These are phyloP conservation scores for Tupaia chinensis DNA, from an alignment of 2,113 vertebrate genomes.

Conservation along the genomic window DNA sequence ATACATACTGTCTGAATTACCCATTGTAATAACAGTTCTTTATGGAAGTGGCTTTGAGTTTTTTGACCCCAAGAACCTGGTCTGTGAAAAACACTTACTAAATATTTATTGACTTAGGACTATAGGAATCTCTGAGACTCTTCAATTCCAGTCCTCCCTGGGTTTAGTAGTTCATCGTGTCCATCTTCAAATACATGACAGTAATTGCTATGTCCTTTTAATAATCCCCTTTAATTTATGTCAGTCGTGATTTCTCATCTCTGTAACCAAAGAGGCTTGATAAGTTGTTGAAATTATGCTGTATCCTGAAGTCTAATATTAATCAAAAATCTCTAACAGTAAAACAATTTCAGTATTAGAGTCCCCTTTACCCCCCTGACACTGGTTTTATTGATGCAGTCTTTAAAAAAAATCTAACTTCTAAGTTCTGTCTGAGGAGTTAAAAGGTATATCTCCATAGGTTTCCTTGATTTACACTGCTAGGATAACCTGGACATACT, in stretches of 20 bases:
- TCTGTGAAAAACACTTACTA: not conserved
- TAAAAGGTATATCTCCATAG: not conserved
- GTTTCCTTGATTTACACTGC: not conserved
- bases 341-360: not conserved
- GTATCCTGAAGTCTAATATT: not conserved
- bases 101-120: not conserved
- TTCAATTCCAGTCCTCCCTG: not conserved
- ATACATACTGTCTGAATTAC: not conserved
- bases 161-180: not conserved
- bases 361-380: not conserved
- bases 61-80: not conserved
- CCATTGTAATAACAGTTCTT: not conserved
- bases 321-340: not conserved
- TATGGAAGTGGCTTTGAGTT: not conserved
- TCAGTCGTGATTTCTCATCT: not conserved
- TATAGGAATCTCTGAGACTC: not conserved
- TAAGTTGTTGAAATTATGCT: not conserved
- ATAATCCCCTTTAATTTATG: not conserved
- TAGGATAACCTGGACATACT: not conserved
- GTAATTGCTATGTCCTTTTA: conserved; percentile 15
- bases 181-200: not conserved
- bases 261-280: not conserved
- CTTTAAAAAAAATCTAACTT: conserved; percentile 26
- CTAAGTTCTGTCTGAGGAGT: not conserved
- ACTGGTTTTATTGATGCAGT: not conserved